phyloP scores from a whole-genome alignment of 2,113 vertebrate genomes.

The Bos javanicus region DNA sequence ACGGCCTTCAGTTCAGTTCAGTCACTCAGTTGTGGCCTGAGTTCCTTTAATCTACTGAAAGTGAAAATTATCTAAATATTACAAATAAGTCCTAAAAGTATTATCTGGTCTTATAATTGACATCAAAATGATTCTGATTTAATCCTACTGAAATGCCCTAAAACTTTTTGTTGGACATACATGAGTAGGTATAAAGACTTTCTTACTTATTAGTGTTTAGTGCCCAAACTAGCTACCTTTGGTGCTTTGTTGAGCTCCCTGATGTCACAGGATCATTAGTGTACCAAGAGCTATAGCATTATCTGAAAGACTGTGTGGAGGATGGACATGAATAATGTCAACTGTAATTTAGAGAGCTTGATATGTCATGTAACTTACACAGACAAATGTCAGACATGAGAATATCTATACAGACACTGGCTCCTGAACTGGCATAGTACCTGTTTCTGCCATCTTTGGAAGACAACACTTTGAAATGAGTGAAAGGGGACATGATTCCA shows the following conservation, averaged over 20 bases:
- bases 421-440: neutral
- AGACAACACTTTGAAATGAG: neutral
- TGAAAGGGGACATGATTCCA: neutral
- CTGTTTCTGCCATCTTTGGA: neutral
- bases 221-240: neutral
- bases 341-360: neutral
- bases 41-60: neutral
- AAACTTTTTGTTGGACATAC: neutral
- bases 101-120: neutral
- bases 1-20: neutral
- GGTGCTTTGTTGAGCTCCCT: neutral
- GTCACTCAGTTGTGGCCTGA: neutral
- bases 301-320: neutral
- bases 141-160: neutral
- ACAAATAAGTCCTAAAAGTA: neutral
- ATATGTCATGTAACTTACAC: neutral
- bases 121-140: constrained; percentile 1
- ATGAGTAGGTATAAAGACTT: neutral
- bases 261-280: neutral
- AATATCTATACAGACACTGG: neutral
- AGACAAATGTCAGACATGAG: neutral
- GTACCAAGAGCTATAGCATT: neutral
- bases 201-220: neutral
- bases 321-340: neutral
- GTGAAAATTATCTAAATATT: constrained; percentile 1